Percentiles rank a stretch among this genome's conserved stretches.
Conservation (phyloP, 2,888 invertebrate genomes). For the Mythimna vitellina region DNA sequence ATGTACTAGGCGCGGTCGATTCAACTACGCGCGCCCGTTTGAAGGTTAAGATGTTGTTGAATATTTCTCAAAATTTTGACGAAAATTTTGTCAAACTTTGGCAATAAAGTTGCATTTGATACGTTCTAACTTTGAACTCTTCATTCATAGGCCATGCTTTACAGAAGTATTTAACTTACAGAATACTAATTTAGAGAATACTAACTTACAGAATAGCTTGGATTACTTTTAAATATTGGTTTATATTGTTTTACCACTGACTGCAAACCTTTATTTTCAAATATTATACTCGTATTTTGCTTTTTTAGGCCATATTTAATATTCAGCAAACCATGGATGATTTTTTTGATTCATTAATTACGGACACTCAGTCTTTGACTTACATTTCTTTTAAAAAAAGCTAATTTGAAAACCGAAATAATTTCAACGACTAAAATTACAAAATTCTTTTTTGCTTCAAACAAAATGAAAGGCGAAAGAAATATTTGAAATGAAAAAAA, state of each 20-base stretch:
- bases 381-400: slow-evolving; percentile 18
- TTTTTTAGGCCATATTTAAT: not conserved
- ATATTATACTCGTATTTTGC: not conserved
- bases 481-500: slow-evolving; percentile 19
- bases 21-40: too few relatives aligned
- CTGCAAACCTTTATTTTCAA: not conserved
- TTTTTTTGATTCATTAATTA: slow-evolving; percentile 29
- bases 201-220: not conserved
- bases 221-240: not conserved
- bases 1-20: too few relatives aligned
- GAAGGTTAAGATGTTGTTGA: not conserved
- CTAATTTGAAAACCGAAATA: slow-evolving; percentile 30
- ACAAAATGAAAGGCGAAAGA: slow-evolving; percentile 14
- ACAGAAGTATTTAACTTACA: too few relatives aligned
- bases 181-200: too few relatives aligned
- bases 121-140: not conserved
- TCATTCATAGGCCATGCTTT: not conserved
- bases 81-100: not conserved
- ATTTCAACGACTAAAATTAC: slow-evolving; percentile 26
- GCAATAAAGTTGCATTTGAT: not conserved
- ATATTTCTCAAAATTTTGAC: not conserved
- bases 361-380: slow-evolving; percentile 18
- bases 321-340: slow-evolving; percentile 15
- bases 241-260: not conserved
- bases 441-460: slow-evolving; percentile 36